phyloP scores from a whole-genome alignment of 2,113 vertebrate genomes.

The Chrysochloris asiatica region DNA sequence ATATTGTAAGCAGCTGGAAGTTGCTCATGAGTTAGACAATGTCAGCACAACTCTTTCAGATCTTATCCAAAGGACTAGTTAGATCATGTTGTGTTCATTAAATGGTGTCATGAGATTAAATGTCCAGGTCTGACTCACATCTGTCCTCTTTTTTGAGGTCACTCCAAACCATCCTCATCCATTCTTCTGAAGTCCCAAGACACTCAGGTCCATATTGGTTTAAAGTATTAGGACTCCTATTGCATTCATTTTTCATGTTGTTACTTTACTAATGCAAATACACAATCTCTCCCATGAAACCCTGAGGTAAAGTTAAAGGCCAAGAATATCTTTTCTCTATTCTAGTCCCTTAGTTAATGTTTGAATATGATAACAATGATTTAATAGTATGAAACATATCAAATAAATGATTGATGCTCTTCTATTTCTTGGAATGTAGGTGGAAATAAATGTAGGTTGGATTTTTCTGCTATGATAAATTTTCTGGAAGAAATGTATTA shows the following conservation, averaged over 20 bases:
- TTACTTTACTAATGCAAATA: background rate
- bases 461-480: conserved; percentile 9
- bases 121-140: background rate
- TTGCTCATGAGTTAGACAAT: background rate
- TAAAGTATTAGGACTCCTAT: background rate
- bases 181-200: background rate
- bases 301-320: background rate
- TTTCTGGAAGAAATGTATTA: background rate
- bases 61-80: background rate
- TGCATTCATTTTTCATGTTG: background rate
- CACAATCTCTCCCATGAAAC: background rate
- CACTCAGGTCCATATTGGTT: background rate
- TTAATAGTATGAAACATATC: background rate
- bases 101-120: background rate
- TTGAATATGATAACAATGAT: background rate
- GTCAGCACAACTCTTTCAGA: background rate
- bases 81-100: background rate
- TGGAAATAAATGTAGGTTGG: background rate
- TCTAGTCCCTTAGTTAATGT: background rate
- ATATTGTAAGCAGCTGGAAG: background rate
- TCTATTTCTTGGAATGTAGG: background rate
- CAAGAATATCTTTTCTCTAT: background rate
- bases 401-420: background rate
- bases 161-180: background rate
- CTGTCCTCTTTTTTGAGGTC: background rate